Evolutionary conservation across 2,113 vertebrate genomes (phyloP).

Genomic region (Dendrocopos noguchii): DNA sequence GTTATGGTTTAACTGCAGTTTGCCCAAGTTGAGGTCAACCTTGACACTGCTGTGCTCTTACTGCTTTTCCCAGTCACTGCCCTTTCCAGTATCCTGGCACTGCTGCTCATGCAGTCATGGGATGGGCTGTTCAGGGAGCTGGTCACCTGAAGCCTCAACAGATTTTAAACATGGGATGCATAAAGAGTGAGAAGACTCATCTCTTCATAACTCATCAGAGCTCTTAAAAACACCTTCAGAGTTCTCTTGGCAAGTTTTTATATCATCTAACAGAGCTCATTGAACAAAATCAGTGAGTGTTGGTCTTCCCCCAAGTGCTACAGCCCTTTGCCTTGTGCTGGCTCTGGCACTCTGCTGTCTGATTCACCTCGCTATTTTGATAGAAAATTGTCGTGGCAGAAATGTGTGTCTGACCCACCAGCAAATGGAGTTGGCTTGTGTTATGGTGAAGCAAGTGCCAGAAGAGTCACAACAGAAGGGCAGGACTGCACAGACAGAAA

Average conservation of each 20-base stretch:
- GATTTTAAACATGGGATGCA: not conserved
- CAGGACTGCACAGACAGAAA: not conserved
- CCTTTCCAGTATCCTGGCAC: not conserved
- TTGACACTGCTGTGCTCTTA: not conserved
- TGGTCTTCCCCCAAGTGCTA: not conserved
- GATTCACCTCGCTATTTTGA: not conserved
- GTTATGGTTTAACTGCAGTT: not conserved
- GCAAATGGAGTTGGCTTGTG: not conserved
- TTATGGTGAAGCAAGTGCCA: not conserved
- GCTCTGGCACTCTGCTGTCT: not conserved
- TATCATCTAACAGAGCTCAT: not conserved
- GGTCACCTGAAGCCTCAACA: not conserved
- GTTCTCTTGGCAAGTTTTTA: not conserved
- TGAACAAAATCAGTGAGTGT: not conserved
- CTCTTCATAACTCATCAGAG: not conserved
- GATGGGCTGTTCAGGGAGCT: not conserved
- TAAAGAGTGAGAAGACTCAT: not conserved
- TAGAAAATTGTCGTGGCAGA: not conserved
- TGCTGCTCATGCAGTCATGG: not conserved
- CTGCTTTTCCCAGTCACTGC: not conserved
- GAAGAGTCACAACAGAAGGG: not conserved
- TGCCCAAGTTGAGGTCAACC: not conserved
- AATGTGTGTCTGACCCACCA: fast-evolving
- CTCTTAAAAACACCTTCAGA: not conserved
- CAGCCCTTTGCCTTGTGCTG: not conserved